Conservation (phyloP, 1,140 invertebrate species). For the Odontomachus brunneus region DNA sequence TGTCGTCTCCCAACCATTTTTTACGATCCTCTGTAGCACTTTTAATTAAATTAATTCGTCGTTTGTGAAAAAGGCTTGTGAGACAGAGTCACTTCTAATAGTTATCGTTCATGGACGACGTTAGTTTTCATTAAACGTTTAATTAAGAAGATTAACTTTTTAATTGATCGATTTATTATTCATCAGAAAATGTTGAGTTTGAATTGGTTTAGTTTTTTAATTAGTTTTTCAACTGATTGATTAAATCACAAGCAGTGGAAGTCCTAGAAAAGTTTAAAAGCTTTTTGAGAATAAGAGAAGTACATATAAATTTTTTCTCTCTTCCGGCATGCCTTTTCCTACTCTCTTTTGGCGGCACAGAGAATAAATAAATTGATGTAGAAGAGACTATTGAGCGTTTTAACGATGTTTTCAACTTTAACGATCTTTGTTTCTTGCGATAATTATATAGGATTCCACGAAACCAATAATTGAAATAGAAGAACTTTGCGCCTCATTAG, state of each 20-base stretch:
- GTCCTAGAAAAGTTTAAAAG: too few relatives aligned
- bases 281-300: too few relatives aligned
- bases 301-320: not conserved
- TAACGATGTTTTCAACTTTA: constrained; percentile 41
- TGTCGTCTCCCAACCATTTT: constrained; percentile 20
- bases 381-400: not conserved
- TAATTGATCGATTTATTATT: too few relatives aligned
- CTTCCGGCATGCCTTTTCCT: not conserved
- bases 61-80: not conserved
- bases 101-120: not conserved
- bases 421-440: constrained; percentile 20
- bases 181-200: too few relatives aligned
- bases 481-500: not conserved
- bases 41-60: constrained; percentile 41
- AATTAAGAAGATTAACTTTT: not conserved
- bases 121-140: constrained; percentile 2
- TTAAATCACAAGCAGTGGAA: too few relatives aligned
- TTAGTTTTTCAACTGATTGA: too few relatives aligned
- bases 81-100: not conserved
- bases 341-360: not conserved
- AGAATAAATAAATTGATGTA: not conserved
- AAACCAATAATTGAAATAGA: constrained; percentile 37
- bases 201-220: too few relatives aligned
- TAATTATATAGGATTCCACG: constrained; percentile 43
- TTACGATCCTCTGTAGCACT: too few relatives aligned